phyloP scores from a whole-genome alignment of 2,113 vertebrate species.

The Boulengeromyrus knoepffleri region DNA sequence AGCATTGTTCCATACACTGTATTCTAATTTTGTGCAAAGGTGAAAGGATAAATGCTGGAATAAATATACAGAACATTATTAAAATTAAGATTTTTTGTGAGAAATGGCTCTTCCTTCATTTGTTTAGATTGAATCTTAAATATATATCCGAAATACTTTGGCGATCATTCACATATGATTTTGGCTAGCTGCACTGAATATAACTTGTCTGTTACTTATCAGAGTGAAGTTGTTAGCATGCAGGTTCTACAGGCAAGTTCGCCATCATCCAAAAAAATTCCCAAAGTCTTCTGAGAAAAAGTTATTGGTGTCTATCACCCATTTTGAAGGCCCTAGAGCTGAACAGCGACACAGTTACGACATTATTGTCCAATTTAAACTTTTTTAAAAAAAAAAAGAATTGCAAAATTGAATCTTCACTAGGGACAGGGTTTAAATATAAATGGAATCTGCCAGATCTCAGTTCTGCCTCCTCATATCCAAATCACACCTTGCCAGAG shows the following conservation, averaged over 20 bases:
- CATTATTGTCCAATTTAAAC: background rate
- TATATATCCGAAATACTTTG: background rate
- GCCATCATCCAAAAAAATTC: background rate
- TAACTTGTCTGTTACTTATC: background rate
- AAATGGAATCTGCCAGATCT: background rate
- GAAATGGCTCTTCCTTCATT: background rate
- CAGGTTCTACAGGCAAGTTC: background rate
- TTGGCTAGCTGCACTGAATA: background rate
- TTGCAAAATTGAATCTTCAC: background rate
- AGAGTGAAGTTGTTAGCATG: background rate
- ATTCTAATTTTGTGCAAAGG: background rate
- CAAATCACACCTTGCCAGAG: background rate
- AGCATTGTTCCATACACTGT: background rate
- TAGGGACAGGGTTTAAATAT: background rate
- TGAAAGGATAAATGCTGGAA: background rate
- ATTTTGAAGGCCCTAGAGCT: background rate
- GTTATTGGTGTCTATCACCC: background rate
- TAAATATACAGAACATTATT: background rate
- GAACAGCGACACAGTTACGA: background rate
- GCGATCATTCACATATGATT: background rate
- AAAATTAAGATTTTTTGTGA: background rate
- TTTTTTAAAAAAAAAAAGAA: too few species aligned
- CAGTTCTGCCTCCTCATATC: background rate
- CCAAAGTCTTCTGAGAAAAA: background rate
- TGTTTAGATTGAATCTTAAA: background rate